phyloP scores from a whole-genome alignment of 2,113 vertebrate species.

The Condylura cristata region DNA sequence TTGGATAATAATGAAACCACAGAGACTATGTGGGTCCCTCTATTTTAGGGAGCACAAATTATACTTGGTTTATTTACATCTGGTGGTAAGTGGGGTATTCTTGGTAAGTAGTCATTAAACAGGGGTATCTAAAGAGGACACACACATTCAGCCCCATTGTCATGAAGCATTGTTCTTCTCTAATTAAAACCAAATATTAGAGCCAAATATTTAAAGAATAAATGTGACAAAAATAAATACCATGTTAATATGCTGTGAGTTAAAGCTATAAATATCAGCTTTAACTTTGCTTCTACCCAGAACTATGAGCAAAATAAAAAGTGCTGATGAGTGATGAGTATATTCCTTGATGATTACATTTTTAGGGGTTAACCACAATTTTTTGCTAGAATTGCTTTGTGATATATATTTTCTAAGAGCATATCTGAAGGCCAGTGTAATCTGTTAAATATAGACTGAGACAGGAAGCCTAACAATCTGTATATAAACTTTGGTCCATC shows the following conservation, averaged over 20 bases:
- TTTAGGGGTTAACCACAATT: not conserved
- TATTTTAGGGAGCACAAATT: not conserved
- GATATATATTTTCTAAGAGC: not conserved
- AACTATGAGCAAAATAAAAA: not conserved
- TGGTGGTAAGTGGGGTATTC: not conserved
- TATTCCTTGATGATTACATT: not conserved
- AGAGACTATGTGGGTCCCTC: not conserved
- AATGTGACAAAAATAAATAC: conserved; percentile 2
- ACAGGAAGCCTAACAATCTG: not conserved
- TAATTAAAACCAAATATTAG: not conserved
- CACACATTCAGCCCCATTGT: not conserved
- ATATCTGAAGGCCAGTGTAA: not conserved
- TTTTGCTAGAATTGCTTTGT: not conserved
- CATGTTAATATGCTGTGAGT: not conserved
- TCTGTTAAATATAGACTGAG: not conserved
- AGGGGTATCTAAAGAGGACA: not conserved
- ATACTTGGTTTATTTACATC: not conserved
- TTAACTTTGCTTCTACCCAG: conserved; percentile 29
- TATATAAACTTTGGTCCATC: not conserved
- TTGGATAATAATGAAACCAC: not conserved
- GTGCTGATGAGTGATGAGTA: not conserved
- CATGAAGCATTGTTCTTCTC: not conserved
- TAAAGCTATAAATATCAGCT: conserved; percentile 39
- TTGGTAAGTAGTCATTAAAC: not conserved
- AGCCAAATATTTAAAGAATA: conserved; percentile 17